phyloP scores from a whole-genome alignment of 1,140 invertebrate species.

The Monochamus saltuarius region DNA sequence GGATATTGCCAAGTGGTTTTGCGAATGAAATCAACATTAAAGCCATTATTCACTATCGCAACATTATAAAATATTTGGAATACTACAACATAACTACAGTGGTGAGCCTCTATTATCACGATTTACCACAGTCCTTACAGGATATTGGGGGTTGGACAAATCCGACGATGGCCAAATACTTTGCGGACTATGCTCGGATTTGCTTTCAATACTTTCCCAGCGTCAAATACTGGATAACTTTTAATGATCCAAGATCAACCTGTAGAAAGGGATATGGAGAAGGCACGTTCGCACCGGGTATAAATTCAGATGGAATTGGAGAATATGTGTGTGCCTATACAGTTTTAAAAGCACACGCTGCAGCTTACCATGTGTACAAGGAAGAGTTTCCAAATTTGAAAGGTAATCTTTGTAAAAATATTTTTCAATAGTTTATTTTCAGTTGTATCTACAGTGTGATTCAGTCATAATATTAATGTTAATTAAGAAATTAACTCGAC shows the following conservation, averaged over 20 bases:
- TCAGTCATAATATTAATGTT: no score
- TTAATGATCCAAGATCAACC: slow-evolving; percentile 47
- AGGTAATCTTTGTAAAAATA: slow-evolving; percentile 43
- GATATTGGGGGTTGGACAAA: background rate
- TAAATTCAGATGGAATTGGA: slow-evolving; percentile 55
- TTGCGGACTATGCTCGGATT: slow-evolving; percentile 1
- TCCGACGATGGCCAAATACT: background rate
- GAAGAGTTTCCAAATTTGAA: slow-evolving; percentile 49
- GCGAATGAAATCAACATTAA: background rate
- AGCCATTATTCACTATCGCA: background rate
- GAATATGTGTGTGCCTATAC: slow-evolving; percentile 57
- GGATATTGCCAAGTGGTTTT: slow-evolving; percentile 2
- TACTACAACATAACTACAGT: background rate
- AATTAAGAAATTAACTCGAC: no score
- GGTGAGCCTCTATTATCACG: background rate
- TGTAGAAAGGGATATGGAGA: slow-evolving; percentile 29
- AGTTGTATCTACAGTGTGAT: no score
- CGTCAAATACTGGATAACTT: slow-evolving; percentile 51
- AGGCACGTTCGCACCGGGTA: slow-evolving; percentile 31
- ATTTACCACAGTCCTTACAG: background rate
- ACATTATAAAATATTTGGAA: background rate
- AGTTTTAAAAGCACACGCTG: slow-evolving; percentile 56
- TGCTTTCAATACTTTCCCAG: slow-evolving; percentile 32
- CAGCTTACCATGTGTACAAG: slow-evolving; percentile 56
- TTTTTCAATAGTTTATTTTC: no score